phyloP scores from a whole-genome alignment of 2,113 vertebrate genomes.

The Labeo rohita region DNA sequence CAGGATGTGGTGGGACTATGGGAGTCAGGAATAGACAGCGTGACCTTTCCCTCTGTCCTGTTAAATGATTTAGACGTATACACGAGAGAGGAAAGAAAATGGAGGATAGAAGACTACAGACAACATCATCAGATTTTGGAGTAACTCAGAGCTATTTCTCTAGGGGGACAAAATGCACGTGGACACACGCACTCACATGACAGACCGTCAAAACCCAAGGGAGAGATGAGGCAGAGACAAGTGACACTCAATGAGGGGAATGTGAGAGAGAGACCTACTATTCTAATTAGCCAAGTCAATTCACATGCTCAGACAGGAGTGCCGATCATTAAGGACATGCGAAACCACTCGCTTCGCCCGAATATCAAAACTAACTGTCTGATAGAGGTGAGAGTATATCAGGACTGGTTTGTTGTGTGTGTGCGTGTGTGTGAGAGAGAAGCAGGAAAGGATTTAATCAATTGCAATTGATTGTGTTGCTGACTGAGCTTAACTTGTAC shows the following conservation, averaged over 20 bases:
- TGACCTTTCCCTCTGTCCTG: conserved; percentile 48
- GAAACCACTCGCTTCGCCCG: background rate
- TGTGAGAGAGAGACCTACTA: background rate
- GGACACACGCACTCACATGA: conserved; percentile 11
- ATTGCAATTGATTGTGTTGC: background rate
- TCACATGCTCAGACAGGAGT: conserved; percentile 5
- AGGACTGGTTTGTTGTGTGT: background rate
- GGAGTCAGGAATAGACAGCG: conserved; percentile 11
- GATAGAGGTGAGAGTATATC: background rate
- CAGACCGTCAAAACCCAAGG: background rate
- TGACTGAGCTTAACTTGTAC: background rate
- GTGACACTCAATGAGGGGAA: background rate
- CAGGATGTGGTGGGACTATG: conserved; percentile 12
- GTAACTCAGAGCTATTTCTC: background rate
- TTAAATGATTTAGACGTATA: conserved; percentile 43
- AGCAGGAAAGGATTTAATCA: background rate
- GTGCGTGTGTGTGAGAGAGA: background rate
- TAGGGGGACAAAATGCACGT: background rate
- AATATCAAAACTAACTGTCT: background rate
- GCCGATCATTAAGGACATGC: background rate
- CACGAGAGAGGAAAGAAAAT: background rate
- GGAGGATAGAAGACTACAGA: background rate
- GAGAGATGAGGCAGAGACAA: background rate
- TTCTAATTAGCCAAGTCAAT: conserved; percentile 19
- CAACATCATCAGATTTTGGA: background rate